Conservation (phyloP, 2,888 invertebrate species). For the Seira ritae region DNA sequence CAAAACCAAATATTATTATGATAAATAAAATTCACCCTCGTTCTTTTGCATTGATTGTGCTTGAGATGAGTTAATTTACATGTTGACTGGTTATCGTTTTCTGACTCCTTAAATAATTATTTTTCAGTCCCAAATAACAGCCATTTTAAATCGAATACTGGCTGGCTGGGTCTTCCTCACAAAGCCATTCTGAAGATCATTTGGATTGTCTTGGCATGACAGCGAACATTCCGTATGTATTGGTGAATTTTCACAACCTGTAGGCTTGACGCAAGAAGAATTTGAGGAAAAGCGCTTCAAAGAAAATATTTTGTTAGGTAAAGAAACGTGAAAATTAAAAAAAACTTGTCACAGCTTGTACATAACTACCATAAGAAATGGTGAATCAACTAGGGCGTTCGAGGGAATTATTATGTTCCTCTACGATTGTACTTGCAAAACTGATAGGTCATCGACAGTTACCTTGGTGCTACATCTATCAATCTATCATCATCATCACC, state of each 20-base stretch:
- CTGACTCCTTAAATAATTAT: not conserved
- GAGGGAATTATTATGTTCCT: not conserved
- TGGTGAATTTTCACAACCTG: not conserved
- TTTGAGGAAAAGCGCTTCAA: not conserved
- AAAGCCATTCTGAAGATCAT: not conserved
- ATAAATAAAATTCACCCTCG: not conserved
- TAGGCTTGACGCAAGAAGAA: not conserved
- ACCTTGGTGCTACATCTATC: too few species aligned
- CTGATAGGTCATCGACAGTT: not conserved
- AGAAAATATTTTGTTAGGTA: too few species aligned
- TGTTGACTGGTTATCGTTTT: not conserved
- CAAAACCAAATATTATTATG: too few species aligned
- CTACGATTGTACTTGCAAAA: conserved; percentile 12
- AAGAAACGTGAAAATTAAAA: too few species aligned
- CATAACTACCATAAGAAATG: too few species aligned
- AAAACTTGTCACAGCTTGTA: too few species aligned
- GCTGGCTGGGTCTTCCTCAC: not conserved
- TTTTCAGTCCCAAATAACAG: not conserved
- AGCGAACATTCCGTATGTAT: not conserved
- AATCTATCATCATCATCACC: too few species aligned
- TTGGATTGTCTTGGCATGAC: not conserved
- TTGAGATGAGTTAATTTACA: not conserved
- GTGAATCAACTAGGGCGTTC: too few species aligned
- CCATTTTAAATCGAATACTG: not conserved
- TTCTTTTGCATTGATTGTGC: conserved; percentile 13